phyloP scores from a whole-genome alignment of 53 echinoderm and acorn worm species.

The Luidia sarsii region DNA sequence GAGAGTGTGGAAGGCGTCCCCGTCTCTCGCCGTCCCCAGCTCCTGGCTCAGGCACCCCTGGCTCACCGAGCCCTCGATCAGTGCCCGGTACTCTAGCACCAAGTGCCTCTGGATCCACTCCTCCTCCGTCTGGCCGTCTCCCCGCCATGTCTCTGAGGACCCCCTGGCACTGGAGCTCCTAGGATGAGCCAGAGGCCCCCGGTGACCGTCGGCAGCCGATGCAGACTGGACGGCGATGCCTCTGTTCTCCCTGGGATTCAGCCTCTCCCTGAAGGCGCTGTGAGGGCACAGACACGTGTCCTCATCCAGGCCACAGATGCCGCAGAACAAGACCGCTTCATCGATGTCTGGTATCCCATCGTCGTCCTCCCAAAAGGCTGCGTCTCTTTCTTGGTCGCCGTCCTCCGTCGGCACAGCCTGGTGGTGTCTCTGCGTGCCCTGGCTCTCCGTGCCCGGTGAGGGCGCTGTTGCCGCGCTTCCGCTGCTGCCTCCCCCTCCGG shows the following conservation, averaged over 20 bases:
- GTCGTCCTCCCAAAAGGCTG: constrained; percentile 19
- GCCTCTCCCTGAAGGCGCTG: constrained; percentile 49
- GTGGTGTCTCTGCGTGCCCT: constrained; percentile 11
- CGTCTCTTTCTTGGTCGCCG: background rate
- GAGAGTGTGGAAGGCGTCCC: constrained; percentile 5
- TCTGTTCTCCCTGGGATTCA: background rate
- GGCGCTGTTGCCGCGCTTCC: constrained; percentile 21
- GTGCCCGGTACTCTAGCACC: constrained; percentile 18
- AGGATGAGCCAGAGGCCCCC: background rate
- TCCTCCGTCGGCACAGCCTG: background rate
- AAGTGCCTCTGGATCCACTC: constrained; percentile 34
- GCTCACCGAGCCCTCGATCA: constrained; percentile 28
- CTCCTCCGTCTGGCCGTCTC: constrained; percentile 17
- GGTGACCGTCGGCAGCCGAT: background rate
- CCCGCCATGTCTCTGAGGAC: constrained; percentile 1
- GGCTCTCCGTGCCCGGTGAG: constrained; percentile 17
- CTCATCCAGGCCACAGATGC: constrained; percentile 85
- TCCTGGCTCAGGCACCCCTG: constrained; percentile 8
- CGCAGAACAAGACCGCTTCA: constrained; percentile 80
- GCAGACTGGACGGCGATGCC: constrained; percentile 6
- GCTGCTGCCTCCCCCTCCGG: background rate
- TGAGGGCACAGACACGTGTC: constrained; percentile 84
- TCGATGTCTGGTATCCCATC: constrained; percentile 88
- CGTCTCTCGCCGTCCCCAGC: constrained; percentile 9
- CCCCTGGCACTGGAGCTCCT: constrained; percentile 24